Evolutionary conservation across 2,113 vertebrate genomes (phyloP).

Genomic region (Sminthopsis crassicaudata): DNA sequence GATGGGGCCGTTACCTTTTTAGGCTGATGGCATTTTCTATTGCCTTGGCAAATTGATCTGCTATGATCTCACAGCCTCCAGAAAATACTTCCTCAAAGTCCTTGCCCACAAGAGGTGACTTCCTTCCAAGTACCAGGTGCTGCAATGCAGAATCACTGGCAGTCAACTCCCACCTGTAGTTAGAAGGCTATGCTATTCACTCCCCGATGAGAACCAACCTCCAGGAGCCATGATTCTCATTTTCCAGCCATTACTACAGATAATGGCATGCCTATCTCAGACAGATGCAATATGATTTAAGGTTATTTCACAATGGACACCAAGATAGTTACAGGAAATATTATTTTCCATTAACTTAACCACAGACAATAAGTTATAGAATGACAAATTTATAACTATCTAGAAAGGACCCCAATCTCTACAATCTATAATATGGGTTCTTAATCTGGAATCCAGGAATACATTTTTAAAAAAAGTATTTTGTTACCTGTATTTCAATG

Average conservation of each 20-base stretch:
- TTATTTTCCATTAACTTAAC: not conserved
- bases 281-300: not conserved
- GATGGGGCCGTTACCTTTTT: constrained; percentile 26
- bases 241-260: not conserved
- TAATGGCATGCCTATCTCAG: not conserved
- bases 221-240: not conserved
- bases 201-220: not conserved
- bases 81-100: constrained; percentile 16
- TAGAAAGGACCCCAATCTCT: not conserved
- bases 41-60: constrained; percentile 38
- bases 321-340: not conserved
- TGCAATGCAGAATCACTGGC: constrained; percentile 15
- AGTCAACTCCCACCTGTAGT: not conserved
- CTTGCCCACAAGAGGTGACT: constrained; percentile 5
- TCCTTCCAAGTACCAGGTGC: not conserved
- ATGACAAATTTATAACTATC: not conserved
- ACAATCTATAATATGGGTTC: not conserved
- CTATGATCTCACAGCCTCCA: constrained; percentile 30
- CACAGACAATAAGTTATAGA: not conserved
- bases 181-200: not conserved
- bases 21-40: constrained; percentile 11
- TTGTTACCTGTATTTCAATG: not conserved
- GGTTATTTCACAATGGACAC: not conserved
- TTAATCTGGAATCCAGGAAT: not conserved
- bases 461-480: not conserved